Conservation (phyloP, 2,888 invertebrate species). For the Tillus elongatus region DNA sequence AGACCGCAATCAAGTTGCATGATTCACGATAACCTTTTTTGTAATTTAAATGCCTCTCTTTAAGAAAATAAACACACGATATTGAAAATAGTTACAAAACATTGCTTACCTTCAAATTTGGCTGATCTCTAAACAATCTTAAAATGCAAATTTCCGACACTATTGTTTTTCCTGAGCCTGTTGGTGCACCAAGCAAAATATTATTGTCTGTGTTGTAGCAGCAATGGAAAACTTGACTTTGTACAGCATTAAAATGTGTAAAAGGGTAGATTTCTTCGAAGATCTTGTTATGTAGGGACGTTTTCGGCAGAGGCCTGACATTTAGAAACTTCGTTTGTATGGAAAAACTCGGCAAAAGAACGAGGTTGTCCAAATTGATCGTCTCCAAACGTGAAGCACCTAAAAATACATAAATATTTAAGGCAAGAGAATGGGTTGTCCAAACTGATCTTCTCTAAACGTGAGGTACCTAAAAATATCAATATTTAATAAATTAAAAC, state of each 20-base stretch:
- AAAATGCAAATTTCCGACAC: conserved; percentile 97
- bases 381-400: conserved; percentile 52
- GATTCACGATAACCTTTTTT: too few relatives aligned
- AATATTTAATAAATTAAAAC: too few relatives aligned
- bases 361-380: conserved; percentile 28
- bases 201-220: conserved; percentile 92
- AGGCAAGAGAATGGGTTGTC: too few relatives aligned
- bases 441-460: too few relatives aligned
- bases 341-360: conserved; percentile 28
- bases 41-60: too few relatives aligned
- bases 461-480: conserved; percentile 11
- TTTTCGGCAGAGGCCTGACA: conserved; percentile 80
- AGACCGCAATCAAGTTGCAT: too few relatives aligned
- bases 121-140: conserved; percentile 73
- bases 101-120: conserved; percentile 65
- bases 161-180: conserved; percentile 95
- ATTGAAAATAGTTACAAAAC: too few relatives aligned
- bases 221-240: conserved; percentile 95
- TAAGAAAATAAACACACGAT: too few relatives aligned
- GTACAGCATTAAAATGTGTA: conserved; percentile 95
- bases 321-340: conserved; percentile 59
- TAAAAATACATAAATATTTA: conserved; percentile 37
- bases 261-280: conserved; percentile 82
- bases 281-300: conserved; percentile 64
- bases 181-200: conserved; percentile 89